Evolutionary conservation across 2,888 invertebrate genomes (phyloP).

Genomic region (Hybos culiciformis): DNA sequence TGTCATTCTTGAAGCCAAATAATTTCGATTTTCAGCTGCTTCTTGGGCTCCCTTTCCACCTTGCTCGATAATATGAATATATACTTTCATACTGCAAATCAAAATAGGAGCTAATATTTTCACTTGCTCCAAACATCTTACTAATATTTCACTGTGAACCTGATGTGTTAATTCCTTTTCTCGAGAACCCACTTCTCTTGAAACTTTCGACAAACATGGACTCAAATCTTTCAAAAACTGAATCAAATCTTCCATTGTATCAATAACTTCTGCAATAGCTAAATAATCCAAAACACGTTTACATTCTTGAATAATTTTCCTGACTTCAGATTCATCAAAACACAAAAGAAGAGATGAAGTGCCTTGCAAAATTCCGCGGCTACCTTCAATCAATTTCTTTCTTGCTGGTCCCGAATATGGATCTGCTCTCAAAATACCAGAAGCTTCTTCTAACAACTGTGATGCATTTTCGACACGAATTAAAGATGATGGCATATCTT

Average conservation of each 20-base stretch:
- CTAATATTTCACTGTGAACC: constrained; percentile 91
- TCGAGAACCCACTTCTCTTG: constrained; percentile 82
- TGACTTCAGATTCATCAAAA: constrained; percentile 97
- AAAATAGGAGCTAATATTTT: constrained; percentile 94
- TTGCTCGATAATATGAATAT: constrained; percentile 90
- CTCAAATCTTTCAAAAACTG: constrained; percentile 91
- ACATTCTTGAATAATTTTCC: constrained; percentile 95
- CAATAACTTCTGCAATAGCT: constrained; percentile 96
- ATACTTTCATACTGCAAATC: constrained; percentile 98
- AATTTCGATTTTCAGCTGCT: constrained; percentile 94
- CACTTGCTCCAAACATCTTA: constrained; percentile 85
- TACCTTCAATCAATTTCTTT: constrained; percentile 85
- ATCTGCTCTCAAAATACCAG: constrained; percentile 81
- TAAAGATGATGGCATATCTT: constrained; percentile 96
- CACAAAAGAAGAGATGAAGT: constrained; percentile 91
- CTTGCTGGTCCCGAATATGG: constrained; percentile 94
- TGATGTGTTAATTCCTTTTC: constrained; percentile 95
- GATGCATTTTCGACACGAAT: constrained; percentile 92
- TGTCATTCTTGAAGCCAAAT: constrained; percentile 85
- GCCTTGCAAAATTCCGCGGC: constrained; percentile 92
- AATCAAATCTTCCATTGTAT: constrained; percentile 94
- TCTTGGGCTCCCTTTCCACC: constrained; percentile 89
- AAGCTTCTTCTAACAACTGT: constrained; percentile 88
- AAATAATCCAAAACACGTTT: constrained; percentile 91
- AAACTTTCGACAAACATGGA: constrained; percentile 75